Percentiles rank a stretch among this genome's conserved stretches.
Conservation (phyloP, 2,797 vertebrate species). For the Rhynchonycteris naso region DNA sequence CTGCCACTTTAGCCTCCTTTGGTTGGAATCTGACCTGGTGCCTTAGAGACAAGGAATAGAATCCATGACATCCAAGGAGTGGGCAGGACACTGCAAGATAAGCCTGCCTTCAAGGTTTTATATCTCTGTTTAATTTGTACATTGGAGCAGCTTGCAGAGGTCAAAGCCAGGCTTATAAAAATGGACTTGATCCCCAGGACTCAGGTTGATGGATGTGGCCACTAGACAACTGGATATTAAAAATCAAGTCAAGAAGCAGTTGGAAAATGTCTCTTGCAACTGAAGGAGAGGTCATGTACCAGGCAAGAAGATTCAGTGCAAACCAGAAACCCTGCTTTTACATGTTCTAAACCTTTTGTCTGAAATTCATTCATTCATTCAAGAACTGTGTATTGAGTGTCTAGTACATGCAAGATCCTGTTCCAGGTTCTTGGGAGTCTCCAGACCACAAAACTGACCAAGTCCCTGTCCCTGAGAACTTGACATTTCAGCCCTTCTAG, state of each 20-base stretch:
- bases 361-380: background rate
- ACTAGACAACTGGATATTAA: background rate
- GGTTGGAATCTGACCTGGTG: background rate
- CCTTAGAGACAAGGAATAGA: slow-evolving; percentile 30
- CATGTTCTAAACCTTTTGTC: rapidly evolving
- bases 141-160: background rate
- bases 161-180: background rate
- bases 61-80: background rate
- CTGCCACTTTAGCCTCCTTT: slow-evolving; percentile 11
- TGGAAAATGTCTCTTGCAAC: background rate
- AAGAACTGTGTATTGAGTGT: background rate
- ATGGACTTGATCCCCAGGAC: background rate
- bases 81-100: background rate
- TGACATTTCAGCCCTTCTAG: background rate
- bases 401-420: background rate
- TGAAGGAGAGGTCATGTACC: background rate
- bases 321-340: background rate
- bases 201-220: background rate
- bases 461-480: background rate
- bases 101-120: background rate
- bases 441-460: background rate
- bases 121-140: background rate
- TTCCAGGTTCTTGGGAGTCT: background rate
- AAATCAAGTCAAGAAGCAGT: background rate
- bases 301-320: background rate